These are phyloP conservation scores for Paracentrotus lividus DNA, from an alignment of 53 echinoderm and acorn worm species.

Conservation along the genomic window DNA sequence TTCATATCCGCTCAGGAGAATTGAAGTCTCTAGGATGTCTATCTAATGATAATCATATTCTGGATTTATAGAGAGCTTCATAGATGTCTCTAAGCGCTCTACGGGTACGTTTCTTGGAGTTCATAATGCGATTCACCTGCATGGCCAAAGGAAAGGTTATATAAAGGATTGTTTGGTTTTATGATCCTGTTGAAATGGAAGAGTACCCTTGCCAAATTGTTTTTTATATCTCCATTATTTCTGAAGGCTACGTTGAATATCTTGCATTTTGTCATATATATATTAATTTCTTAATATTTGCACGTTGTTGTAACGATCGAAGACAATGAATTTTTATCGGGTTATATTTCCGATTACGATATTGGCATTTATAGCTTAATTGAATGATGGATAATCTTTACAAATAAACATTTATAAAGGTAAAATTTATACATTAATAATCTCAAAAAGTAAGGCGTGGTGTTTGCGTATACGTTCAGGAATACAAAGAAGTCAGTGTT, in stretches of 20 bases:
- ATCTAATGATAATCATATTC: too few relatives aligned
- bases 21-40: too few relatives aligned
- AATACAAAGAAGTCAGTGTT: too few relatives aligned
- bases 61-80: too few relatives aligned
- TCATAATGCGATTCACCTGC: background rate
- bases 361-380: background rate
- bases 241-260: background rate
- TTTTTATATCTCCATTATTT: background rate
- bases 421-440: too few relatives aligned
- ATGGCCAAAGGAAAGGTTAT: background rate
- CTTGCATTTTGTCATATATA: too few relatives aligned
- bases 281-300: background rate
- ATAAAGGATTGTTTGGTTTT: background rate
- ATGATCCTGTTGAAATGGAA: background rate
- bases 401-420: too few relatives aligned
- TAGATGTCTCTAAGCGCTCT: too few relatives aligned
- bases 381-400: background rate
- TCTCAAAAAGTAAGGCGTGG: too few relatives aligned
- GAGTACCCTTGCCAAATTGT: background rate
- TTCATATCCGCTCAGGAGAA: too few relatives aligned
- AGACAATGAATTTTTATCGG: background rate
- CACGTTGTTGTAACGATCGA: background rate
- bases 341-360: background rate
- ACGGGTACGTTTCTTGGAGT: too few relatives aligned
- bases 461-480: too few relatives aligned